Percentiles rank a stretch among this genome's conserved stretches.
phyloP scores from a whole-genome alignment of 2,888 invertebrate species.

The Nysson spinosus region DNA sequence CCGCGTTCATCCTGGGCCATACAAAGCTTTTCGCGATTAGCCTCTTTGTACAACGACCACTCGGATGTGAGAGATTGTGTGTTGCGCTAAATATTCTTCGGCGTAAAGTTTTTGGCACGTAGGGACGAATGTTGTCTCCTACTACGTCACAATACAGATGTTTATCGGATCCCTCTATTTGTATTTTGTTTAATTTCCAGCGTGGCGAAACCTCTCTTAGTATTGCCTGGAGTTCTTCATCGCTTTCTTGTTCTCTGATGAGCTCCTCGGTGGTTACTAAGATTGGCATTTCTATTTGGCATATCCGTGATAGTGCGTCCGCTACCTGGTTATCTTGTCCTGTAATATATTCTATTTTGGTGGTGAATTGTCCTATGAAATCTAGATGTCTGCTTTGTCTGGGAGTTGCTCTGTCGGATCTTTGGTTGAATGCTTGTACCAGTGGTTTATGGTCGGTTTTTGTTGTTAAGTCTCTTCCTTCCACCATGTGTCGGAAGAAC shows the following conservation, averaged over 20 bases:
- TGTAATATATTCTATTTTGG: background rate
- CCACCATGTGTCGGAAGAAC: constrained; percentile 15
- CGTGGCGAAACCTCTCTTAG: background rate
- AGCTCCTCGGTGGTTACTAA: constrained; percentile 23
- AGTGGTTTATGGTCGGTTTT: constrained; percentile 26
- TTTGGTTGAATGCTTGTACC: constrained; percentile 23
- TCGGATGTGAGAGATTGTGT: constrained; percentile 15
- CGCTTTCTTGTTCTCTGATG: constrained; percentile 7
- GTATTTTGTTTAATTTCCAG: constrained; percentile 20
- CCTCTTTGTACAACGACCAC: constrained; percentile 6
- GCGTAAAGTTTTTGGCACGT: background rate
- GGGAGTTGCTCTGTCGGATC: constrained; percentile 38
- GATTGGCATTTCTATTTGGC: constrained; percentile 29
- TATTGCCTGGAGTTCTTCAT: constrained; percentile 27
- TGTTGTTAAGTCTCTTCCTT: constrained; percentile 4
- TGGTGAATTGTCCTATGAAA: constrained; percentile 48
- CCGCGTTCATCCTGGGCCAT: constrained; percentile 16
- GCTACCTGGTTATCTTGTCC: constrained; percentile 53
- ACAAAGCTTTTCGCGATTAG: constrained; percentile 12
- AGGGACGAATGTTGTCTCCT: constrained; percentile 1
- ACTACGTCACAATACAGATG: constrained; percentile 4
- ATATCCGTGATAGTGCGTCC: constrained; percentile 53
- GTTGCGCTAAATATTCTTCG: background rate
- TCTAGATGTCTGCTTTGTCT: constrained; percentile 50
- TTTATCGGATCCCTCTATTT: constrained; percentile 5